Evolutionary conservation across 2,888 invertebrate genomes (phyloP).

Genomic region (Oligia strigilis): DNA sequence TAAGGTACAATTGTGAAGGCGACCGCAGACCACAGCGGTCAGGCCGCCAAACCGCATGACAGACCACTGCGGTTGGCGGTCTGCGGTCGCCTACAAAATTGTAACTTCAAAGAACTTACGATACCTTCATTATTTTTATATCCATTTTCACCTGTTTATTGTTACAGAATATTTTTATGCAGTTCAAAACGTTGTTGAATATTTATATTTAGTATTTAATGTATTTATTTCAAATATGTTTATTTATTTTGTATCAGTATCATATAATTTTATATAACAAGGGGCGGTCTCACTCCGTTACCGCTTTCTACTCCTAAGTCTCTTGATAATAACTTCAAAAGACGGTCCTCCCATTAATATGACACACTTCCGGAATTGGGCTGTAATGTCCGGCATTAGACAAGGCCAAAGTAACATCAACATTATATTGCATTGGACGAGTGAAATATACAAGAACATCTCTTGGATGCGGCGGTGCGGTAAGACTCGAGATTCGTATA

Average conservation of each 20-base stretch:
- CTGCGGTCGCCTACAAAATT: background rate
- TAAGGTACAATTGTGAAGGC: constrained; percentile 1
- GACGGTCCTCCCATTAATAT: background rate
- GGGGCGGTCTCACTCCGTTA: background rate
- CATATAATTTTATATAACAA: background rate
- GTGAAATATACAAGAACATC: background rate
- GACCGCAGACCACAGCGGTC: background rate
- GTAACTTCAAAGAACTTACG: constrained; percentile 26
- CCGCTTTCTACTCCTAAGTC: background rate
- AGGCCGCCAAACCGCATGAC: background rate
- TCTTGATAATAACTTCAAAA: background rate
- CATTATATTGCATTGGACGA: background rate
- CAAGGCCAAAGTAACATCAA: background rate
- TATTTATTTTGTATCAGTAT: constrained; percentile 3
- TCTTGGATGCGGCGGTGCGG: background rate
- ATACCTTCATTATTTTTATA: constrained; percentile 62
- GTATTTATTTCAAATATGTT: constrained; percentile 2
- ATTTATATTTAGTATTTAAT: constrained; percentile 26
- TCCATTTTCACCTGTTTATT: constrained; percentile 54
- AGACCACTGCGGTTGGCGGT: background rate
- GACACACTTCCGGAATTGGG: background rate
- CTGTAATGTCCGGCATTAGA: background rate
- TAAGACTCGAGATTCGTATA: background rate
- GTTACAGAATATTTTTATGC: constrained; percentile 50
- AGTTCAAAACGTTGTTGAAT: constrained; percentile 49